A percentile compares a stretch with the other conserved stretches of the same genome.
phyloP scores from a whole-genome alignment of 37 sponge, comb jelly and placozoan species.

The Haliclona indistincta region DNA sequence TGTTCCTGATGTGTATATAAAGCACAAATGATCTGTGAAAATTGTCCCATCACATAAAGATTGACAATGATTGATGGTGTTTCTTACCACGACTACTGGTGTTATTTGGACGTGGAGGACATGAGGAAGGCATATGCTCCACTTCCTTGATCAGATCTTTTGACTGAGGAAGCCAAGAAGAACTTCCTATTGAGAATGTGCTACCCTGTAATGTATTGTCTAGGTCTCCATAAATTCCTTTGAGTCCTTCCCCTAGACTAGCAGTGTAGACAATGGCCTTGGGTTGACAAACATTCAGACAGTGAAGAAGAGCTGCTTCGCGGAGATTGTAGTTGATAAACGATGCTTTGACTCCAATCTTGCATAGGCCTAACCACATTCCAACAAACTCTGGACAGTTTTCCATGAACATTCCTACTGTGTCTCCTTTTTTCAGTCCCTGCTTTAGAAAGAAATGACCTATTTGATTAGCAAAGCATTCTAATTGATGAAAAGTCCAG shows the following conservation, averaged over 20 bases:
- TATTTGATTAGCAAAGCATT: constrained; percentile 52
- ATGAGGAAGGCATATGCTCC: neutral
- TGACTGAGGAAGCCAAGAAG: neutral
- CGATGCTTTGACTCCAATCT: constrained; percentile 79
- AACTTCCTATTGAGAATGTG: constrained; percentile 29
- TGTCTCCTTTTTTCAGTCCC: constrained; percentile 65
- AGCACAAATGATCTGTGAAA: constrained; percentile 76
- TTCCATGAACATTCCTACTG: constrained; percentile 78
- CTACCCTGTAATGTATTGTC: constrained; percentile 7
- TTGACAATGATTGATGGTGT: too few species aligned
- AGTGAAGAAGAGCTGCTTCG: constrained; percentile 68
- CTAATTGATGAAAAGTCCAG: constrained; percentile 67
- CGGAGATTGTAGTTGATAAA: constrained; percentile 93
- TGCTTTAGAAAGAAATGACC: constrained; percentile 41
- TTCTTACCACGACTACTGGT: constrained; percentile 35
- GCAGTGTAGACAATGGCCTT: constrained; percentile 49
- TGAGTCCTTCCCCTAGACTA: constrained; percentile 34
- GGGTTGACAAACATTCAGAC: constrained; percentile 62
- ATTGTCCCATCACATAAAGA: too few species aligned
- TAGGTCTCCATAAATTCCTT: constrained; percentile 22
- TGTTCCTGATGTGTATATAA: constrained; percentile 95
- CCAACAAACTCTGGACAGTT: constrained; percentile 84
- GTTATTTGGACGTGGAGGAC: constrained; percentile 11
- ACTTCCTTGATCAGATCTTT: constrained; percentile 27
- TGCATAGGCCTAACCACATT: constrained; percentile 64